Base-by-base conservation (phyloP, 1,140 invertebrate genomes). In the Harlomillsia oculata region DNA sequence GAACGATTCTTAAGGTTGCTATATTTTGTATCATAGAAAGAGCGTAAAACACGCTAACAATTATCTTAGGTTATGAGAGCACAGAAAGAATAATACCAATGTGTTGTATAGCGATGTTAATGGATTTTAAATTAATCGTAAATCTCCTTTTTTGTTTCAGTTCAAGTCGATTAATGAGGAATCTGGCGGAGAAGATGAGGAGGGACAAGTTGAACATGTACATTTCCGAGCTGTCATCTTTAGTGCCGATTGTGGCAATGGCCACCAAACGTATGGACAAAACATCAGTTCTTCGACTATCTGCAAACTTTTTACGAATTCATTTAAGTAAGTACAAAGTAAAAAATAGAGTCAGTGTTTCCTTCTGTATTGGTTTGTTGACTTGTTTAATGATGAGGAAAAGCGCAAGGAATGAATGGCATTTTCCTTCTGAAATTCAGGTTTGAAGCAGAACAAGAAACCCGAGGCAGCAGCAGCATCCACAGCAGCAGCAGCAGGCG, bases 141-240 rank as follows among this genome's bases (percentile, higher is more conserved):
- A n/a, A n/a, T 55, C 16, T 41, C 51, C 3, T 25, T 1, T 41
- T 57, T 41, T 51, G 3, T 77, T 79, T 1, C 76, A 84, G 80
- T 68, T 87, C 80, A 64, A 82, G 83, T 29, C 76, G 87, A 14
- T 79, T 84, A 64, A 79, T 82, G 55, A 76, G 88, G 34, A 92
- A 91, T 70, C 76, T 80, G 66, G 87, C 87, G 1, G 92, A 96
- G 68, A 94, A 94, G 70, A 81, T 87, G 69, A 76, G 92, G 8
- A 76, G 91, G 0, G 89, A 94, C 69, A 91, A 87, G 67, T 76
- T 94, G 48, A 94, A 93, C 71, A 79, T 80, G 18, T 89, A 84
- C 62, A 92, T 96, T 56, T 78, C 78, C 8, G 82, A 87, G 67
- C 75, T 96, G 66, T 84, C 87, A 0, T 74, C 78, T 9, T 76